A percentile compares a stretch with the other conserved stretches of the same genome.
Evolutionary conservation across 2,888 invertebrate genomes (phyloP).

Genomic region (Tetrapedia diversipes): DNA sequence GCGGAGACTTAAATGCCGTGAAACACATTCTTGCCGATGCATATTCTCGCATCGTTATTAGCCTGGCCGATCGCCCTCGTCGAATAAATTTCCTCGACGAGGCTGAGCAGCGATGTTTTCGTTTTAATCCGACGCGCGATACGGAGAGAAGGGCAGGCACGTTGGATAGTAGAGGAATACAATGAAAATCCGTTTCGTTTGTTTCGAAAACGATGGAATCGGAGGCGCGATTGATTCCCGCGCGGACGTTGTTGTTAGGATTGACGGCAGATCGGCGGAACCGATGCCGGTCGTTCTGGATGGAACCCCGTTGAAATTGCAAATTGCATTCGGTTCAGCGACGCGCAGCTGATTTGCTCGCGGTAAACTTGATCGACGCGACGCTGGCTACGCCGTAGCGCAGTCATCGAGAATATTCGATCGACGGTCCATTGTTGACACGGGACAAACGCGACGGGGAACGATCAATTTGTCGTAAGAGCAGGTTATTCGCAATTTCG

Average conservation of each 20-base stretch:
- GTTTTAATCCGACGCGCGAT: too few species aligned
- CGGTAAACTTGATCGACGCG: slow-evolving; percentile 20
- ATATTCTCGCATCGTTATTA: too few species aligned
- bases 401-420: too few species aligned
- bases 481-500: not conserved
- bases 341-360: slow-evolving; percentile 30
- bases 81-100: not conserved
- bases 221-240: slow-evolving; percentile 6
- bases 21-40: too few species aligned
- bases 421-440: slow-evolving; percentile 18
- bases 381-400: slow-evolving; percentile 14
- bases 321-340: slow-evolving; percentile 29
- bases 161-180: too few species aligned
- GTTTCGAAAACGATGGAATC: too few species aligned
- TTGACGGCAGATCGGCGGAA: slow-evolving; percentile 21
- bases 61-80: not conserved
- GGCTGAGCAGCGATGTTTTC: too few species aligned
- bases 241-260: not conserved
- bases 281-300: slow-evolving; percentile 12
- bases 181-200: too few species aligned
- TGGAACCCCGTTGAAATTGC: slow-evolving; percentile 34
- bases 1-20: slow-evolving; percentile 61
- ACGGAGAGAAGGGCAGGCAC: too few species aligned
- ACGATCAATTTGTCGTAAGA: not conserved
- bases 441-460: not conserved